Evolutionary conservation across 2,113 vertebrate genomes (phyloP).

Genomic region (Onychostoma macrolepis): DNA sequence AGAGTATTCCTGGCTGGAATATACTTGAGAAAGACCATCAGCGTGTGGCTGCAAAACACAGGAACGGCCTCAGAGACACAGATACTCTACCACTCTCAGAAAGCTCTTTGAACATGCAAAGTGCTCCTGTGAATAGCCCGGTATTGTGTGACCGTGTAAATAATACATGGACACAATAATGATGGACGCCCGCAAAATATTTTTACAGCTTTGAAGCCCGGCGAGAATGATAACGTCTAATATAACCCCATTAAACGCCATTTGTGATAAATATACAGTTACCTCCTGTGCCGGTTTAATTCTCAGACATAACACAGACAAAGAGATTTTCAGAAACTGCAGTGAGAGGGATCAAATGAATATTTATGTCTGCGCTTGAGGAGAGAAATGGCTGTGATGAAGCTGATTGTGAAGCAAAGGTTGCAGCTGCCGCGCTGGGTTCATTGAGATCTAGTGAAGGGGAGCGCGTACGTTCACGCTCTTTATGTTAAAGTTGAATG

Average conservation of each 20-base stretch:
- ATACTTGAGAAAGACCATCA: constrained; percentile 38
- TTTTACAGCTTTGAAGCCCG: constrained; percentile 35
- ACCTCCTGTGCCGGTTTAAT: constrained; percentile 39
- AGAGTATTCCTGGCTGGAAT: background rate
- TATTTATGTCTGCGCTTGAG: constrained; percentile 41
- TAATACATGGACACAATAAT: constrained; percentile 41
- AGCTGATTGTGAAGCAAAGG: constrained; percentile 28
- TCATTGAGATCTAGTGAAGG: constrained; percentile 29
- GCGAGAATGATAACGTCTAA: constrained; percentile 24
- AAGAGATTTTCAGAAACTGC: constrained; percentile 33
- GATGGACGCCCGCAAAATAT: constrained; percentile 27
- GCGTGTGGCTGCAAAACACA: constrained; percentile 21
- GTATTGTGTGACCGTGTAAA: constrained; percentile 53
- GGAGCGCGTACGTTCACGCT: background rate
- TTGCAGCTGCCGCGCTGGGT: constrained; percentile 36
- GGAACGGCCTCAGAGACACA: constrained; percentile 2
- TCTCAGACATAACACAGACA: constrained; percentile 45
- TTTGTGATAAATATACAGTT: constrained; percentile 45
- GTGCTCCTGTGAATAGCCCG: constrained; percentile 35
- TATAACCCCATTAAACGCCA: constrained; percentile 36
- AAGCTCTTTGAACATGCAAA: constrained; percentile 47
- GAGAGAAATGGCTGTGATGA: constrained; percentile 42
- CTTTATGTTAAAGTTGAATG: constrained; percentile 32
- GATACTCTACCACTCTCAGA: constrained; percentile 24
- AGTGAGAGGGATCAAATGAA: constrained; percentile 36